Percentiles rank a stretch among this genome's conserved stretches.
Conservation (phyloP, 2,113 vertebrate species). For the Phaethornis superciliosus region DNA sequence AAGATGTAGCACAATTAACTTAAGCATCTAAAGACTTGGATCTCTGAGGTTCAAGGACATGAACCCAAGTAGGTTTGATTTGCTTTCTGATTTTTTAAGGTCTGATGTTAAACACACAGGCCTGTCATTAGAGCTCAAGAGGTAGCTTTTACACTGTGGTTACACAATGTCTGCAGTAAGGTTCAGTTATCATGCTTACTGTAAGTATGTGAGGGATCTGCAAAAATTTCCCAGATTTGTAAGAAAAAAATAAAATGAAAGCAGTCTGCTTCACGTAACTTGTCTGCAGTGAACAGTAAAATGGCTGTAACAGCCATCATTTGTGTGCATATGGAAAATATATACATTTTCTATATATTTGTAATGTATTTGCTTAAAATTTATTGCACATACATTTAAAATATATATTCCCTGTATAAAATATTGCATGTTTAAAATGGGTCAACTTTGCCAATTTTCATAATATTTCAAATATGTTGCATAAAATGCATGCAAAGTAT, state of each 20-base stretch:
- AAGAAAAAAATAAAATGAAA: slow-evolving; percentile 52
- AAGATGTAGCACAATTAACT: neutral
- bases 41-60: slow-evolving; percentile 30
- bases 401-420: slow-evolving; percentile 34
- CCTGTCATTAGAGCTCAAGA: slow-evolving; percentile 12
- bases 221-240: slow-evolving; percentile 49
- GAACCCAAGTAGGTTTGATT: slow-evolving; percentile 23
- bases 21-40: neutral
- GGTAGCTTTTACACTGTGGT: slow-evolving; percentile 13
- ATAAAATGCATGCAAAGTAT: neutral
- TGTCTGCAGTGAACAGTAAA: slow-evolving; percentile 68
- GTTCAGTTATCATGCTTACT: slow-evolving; percentile 52
- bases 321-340: slow-evolving; percentile 65
- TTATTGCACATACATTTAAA: slow-evolving; percentile 52
- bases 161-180: neutral
- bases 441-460: slow-evolving; percentile 2
- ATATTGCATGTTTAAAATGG: neutral
- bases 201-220: slow-evolving; percentile 30
- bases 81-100: slow-evolving; percentile 34
- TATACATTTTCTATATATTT: slow-evolving; percentile 54
- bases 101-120: neutral
- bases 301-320: slow-evolving; percentile 54
- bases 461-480: slow-evolving; percentile 53
- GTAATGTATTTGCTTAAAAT: slow-evolving; percentile 43
- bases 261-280: slow-evolving; percentile 58